Conservation (phyloP, 2,113 vertebrate genomes). For the Polyodon spathula region DNA sequence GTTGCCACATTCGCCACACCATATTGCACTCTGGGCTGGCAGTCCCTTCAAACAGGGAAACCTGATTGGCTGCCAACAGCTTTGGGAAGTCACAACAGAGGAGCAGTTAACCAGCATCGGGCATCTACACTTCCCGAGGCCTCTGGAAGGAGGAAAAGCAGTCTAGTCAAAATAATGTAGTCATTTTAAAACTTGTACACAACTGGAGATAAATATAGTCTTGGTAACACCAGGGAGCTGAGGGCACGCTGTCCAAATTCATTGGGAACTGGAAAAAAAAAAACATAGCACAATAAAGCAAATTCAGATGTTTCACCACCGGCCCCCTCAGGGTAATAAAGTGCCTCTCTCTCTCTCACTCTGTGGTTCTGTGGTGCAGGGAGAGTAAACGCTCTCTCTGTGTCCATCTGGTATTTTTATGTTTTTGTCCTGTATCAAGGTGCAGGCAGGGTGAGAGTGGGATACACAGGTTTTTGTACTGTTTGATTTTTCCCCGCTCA, state of each 20-base stretch:
- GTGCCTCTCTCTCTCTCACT: conserved; percentile 35
- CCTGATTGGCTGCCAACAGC: conserved; percentile 40
- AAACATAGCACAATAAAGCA: conserved; percentile 37
- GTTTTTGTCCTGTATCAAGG: too few species aligned
- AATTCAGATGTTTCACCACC: conserved; percentile 48
- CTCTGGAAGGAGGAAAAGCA: conserved; percentile 54
- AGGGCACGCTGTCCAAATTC: conserved; percentile 26
- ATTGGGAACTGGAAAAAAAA: conserved; percentile 36
- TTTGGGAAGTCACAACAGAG: conserved; percentile 33
- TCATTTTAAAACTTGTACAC: conserved; percentile 56
- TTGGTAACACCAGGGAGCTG: conserved; percentile 34
- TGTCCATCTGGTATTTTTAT: too few species aligned
- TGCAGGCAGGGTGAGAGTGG: too few species aligned
- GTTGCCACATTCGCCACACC: conserved; percentile 37
- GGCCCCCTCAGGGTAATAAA: conserved; percentile 51
- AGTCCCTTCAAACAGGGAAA: conserved; percentile 31
- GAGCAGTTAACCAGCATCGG: conserved; percentile 50
- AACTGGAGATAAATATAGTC: conserved; percentile 53
- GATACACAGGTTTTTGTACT: too few species aligned
- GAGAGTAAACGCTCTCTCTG: not conserved
- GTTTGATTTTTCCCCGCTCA: too few species aligned
- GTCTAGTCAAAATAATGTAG: conserved; percentile 71
- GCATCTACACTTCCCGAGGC: conserved; percentile 62
- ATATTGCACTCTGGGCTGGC: conserved; percentile 42
- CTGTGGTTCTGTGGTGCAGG: conserved; percentile 10